Evolutionary conservation across 1,140 invertebrate species (phyloP), one percentile per base, ranked within the genome.

Genomic region (Drosophila arawakana): DNA sequence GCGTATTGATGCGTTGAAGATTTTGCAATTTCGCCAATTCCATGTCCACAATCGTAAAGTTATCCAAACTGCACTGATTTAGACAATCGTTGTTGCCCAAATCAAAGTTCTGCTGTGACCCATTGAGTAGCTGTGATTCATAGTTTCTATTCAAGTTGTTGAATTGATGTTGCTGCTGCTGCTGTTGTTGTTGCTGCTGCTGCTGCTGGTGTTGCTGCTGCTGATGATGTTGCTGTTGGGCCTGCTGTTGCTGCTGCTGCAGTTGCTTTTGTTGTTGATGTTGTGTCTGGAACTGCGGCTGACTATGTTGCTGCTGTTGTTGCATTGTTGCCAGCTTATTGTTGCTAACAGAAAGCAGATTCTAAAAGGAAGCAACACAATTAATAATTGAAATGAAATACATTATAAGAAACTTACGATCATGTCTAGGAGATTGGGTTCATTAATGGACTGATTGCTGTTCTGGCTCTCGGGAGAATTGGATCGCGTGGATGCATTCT

Each of bases 391-490:
- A 3, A 13, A n/a, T 34, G 15, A 37, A 25, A 13, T 54, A 2
- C 2, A 2, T 52, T 7, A 3, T 13, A 7, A 1, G 1, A 13
- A 21, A 18, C 84, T 93, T 93, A 95, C 95, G 94, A 96, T 95
- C 91, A 96, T 93, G 67, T 96, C 95, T 55, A 94, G 92, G 3
- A 96, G 90, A 68, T 94, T 95, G 43, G 93, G 93, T 61, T 92
- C 91, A 60, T 95, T 94, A 79, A 94, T 94, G 50, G 94, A 95
- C 47, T 94, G 93, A 60, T 94, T 94, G 80, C 94, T 95, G 43
- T 93, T 94, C 77, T 95, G 95, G 58, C 90, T 92, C 59, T 92
- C 93, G 15, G 94, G 94, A 9, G 95, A 95, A 86, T 94, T 93
- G 15, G 94, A 94, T 74, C 94, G 93, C 63, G 93, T 94, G 54